phyloP scores from a whole-genome alignment of 2,797 vertebrate species.

The Brotula barbata region DNA sequence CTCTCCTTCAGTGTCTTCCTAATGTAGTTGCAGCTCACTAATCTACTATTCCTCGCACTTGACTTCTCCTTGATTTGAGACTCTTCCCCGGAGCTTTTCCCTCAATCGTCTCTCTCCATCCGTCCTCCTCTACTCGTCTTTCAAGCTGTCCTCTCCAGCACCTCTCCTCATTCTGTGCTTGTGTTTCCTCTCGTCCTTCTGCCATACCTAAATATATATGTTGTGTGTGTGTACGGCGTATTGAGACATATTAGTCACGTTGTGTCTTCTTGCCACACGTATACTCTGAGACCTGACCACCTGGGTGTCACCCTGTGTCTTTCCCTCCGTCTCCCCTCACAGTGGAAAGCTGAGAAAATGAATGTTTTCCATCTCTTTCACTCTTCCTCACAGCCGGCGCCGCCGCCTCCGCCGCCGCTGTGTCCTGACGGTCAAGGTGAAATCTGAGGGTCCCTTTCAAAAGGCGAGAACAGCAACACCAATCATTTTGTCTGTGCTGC shows the following conservation, averaged over 20 bases:
- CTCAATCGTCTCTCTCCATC: constrained; percentile 20
- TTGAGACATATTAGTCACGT: too few relatives aligned
- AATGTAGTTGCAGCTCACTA: constrained; percentile 25
- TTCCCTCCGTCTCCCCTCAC: constrained; percentile 31
- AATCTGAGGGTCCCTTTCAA: constrained; percentile 48
- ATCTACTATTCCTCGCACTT: constrained; percentile 42
- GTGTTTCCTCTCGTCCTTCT: too few relatives aligned
- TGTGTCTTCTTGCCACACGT: neutral
- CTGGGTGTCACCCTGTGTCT: constrained; percentile 34
- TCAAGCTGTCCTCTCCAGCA: constrained; percentile 13
- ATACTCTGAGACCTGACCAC: constrained; percentile 32
- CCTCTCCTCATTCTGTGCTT: neutral
- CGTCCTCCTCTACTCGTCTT: neutral
- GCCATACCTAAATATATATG: too few relatives aligned
- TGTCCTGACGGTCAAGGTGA: constrained; percentile 54
- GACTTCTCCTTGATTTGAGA: constrained; percentile 45
- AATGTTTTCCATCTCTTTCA: constrained; percentile 56
- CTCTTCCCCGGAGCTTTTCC: constrained; percentile 33
- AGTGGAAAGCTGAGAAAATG: constrained; percentile 57
- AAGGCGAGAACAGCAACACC: constrained; percentile 8
- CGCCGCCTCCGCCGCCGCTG: too few relatives aligned
- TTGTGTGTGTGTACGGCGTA: too few relatives aligned
- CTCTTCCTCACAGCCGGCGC: constrained; percentile 29
- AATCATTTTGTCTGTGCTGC: constrained; percentile 6
- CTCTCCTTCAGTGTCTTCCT: constrained; percentile 20